Percentiles rank a stretch among this genome's conserved stretches.
These are phyloP conservation scores for Thecophora atra DNA, from an alignment of 2,888 invertebrate genomes.

Conservation along the genomic window DNA sequence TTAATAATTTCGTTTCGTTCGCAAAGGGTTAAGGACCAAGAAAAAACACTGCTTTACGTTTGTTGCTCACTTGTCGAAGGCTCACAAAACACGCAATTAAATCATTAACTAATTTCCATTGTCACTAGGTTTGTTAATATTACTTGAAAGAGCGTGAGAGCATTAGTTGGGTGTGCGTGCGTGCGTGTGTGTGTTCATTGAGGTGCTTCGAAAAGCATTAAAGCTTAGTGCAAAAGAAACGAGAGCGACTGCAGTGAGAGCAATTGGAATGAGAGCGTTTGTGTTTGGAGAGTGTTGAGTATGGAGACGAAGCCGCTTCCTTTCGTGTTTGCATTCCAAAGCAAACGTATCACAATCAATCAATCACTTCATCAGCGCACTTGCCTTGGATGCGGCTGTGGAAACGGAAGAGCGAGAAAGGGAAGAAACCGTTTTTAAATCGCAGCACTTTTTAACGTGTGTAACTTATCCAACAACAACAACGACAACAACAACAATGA, in stretches of 20 bases:
- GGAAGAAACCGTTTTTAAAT: background rate
- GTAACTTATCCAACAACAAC: slow-evolving; percentile 16
- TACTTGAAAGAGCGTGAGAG: no score
- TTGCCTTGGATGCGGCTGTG: slow-evolving; percentile 29
- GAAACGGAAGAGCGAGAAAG: background rate
- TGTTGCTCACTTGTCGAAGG: slow-evolving; percentile 51
- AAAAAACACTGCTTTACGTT: background rate
- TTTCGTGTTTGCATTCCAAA: background rate
- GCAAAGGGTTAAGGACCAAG: background rate
- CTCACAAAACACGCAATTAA: slow-evolving; percentile 64
- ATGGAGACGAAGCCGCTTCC: background rate
- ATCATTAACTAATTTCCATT: slow-evolving; percentile 64
- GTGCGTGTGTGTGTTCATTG: no score
- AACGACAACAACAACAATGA: background rate
- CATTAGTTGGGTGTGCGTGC: no score
- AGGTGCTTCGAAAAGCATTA: no score
- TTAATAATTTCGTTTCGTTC: no score
- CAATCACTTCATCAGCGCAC: slow-evolving; percentile 29
- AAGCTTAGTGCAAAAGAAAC: no score
- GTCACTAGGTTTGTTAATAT: slow-evolving; percentile 49
- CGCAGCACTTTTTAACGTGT: background rate
- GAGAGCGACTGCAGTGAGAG: no score
- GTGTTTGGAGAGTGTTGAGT: no score
- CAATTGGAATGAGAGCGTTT: no score
- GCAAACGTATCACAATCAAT: slow-evolving; percentile 20